Base-by-base conservation (phyloP, 2,888 invertebrate genomes). In the Chloroclysta siterata region DNA sequence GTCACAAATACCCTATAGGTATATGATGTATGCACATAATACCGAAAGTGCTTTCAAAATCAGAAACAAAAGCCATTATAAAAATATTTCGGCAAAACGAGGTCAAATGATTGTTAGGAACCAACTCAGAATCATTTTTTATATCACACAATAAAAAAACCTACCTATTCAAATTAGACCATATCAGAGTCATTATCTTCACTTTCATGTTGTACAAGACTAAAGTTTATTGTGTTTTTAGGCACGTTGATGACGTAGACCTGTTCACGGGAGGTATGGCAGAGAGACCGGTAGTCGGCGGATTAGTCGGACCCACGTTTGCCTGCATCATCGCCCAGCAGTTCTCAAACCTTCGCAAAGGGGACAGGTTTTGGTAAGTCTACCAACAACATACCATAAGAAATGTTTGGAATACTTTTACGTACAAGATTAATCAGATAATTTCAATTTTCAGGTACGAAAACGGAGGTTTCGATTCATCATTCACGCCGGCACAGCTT, bases 301-400 rank as follows among this genome's bases (percentile, higher is more conserved):
- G 97, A 0, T 86, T 97, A 2, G 96, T 98, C 0, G 98, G 98
- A 0, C 97, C 97, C 0, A 97, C 97, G 0, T 97, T 98, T 75
- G 97, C 97, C 33, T 98, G 98, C 79, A 96, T 98, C 60, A 96
- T 98, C 51, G 97, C 97, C 0, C 97, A 97, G 76, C 97, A 97
- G 84, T 98, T 98, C 79, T 93, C 95, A 10, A 96, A 96, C 78
- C 87, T 97, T 0, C 94, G 97, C 0, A 95, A 95, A 80, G 97
- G 97, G 13, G 96, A 97, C 81, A 90, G 96, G 64, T 97, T 97
- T 82, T 97, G 97, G 97, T 93, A 78, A 82, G 79, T 61, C 0
- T 3, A 39, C 36, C 11, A 36, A 11, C 8, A 39, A 39, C 17
- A 46, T 17, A 17, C 17, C 46, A 11, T 17, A 46, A 8, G 10